Evolutionary conservation across 1,140 invertebrate genomes (phyloP).

Genomic region (Leptestheria dahalacensis): DNA sequence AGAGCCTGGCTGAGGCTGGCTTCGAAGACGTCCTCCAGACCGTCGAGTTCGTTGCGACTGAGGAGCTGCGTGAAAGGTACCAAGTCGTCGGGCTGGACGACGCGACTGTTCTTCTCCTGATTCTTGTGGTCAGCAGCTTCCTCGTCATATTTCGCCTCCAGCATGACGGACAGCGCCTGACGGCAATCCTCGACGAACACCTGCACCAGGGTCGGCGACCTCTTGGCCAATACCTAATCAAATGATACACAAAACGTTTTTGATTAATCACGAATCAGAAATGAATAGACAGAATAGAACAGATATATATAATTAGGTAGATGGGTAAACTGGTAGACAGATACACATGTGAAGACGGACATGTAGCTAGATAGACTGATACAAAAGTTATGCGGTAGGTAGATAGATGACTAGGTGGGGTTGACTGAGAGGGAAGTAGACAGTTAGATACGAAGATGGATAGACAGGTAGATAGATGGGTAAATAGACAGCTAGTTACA

Average conservation of each 20-base stretch:
- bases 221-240: conserved; percentile 53
- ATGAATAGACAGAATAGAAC: conserved; percentile 1
- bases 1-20: conserved; percentile 83
- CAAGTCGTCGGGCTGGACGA: conserved; percentile 13
- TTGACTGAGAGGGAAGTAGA: too few species aligned
- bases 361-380: too few species aligned
- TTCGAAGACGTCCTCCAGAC: conserved; percentile 81
- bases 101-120: conserved; percentile 11
- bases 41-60: conserved; percentile 43
- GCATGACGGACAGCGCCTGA: conserved; percentile 65
- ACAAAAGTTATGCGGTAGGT: too few species aligned
- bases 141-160: conserved; percentile 63
- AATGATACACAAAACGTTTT: not conserved
- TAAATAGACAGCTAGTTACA: too few species aligned
- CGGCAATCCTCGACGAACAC: conserved; percentile 69
- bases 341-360: too few species aligned
- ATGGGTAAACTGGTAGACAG: too few species aligned
- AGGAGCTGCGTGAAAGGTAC: conserved; percentile 35
- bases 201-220: conserved; percentile 44
- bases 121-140: conserved; percentile 39
- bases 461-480: too few species aligned
- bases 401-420: too few species aligned
- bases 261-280: too few species aligned
- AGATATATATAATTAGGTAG: too few species aligned
- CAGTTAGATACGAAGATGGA: too few species aligned